Evolutionary conservation across 1,140 invertebrate species (phyloP).

Genomic region (Euschistus heros): DNA sequence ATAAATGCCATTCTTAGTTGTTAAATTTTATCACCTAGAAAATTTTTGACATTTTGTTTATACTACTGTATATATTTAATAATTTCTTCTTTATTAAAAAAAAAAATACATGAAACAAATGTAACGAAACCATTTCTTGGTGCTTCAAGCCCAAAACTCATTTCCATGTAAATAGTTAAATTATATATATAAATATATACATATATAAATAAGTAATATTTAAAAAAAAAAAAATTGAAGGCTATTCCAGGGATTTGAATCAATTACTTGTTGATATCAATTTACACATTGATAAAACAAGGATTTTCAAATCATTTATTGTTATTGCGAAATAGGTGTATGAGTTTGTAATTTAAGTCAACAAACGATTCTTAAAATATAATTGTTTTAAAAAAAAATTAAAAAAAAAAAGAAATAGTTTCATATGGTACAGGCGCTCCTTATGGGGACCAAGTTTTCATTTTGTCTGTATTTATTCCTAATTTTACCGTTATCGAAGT

Average conservation of each 20-base stretch:
- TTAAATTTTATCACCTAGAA: slow-evolving; percentile 3
- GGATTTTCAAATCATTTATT: slow-evolving; percentile 20
- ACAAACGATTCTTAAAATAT: slow-evolving; percentile 22
- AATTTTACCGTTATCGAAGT: too few species aligned
- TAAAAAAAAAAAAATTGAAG: not conserved
- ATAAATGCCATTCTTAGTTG: slow-evolving; percentile 8
- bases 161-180: slow-evolving; percentile 14
- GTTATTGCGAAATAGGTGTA: slow-evolving; percentile 24
- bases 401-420: not conserved
- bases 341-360: slow-evolving; percentile 24
- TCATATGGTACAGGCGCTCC: not conserved
- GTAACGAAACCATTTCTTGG: slow-evolving; percentile 2
- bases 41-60: not conserved
- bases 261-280: slow-evolving; percentile 3
- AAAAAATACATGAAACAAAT: not conserved
- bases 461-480: too few species aligned
- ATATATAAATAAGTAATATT: not conserved
- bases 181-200: slow-evolving; percentile 6
- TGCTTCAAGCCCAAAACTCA: not conserved
- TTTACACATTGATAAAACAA: slow-evolving; percentile 13
- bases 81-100: not conserved
- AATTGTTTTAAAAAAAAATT: slow-evolving; percentile 16
- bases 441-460: too few species aligned
- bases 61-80: not conserved
- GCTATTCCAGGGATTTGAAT: slow-evolving; percentile 17